Base-by-base conservation (phyloP, 2,113 vertebrate genomes). In the Sylvia atricapilla region DNA sequence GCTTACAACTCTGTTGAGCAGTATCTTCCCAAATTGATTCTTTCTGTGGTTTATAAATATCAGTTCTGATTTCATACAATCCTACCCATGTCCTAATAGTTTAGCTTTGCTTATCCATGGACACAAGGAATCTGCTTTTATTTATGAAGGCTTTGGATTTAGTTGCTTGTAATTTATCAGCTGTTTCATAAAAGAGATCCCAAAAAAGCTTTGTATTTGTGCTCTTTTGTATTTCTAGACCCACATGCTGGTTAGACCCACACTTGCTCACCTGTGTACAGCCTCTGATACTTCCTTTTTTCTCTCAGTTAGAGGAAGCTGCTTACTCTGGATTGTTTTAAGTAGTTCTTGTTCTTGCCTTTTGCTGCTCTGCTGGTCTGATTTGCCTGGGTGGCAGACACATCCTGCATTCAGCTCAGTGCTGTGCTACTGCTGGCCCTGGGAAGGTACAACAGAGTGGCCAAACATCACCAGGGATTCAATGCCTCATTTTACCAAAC, bases 301-400 rank as follows among this genome's bases (percentile, higher is more conserved):
- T 17, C 39, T 72, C 60, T 44, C 39, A 20, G 4, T 67, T 83
- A 79, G 16, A 73, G 16, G 18, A 72, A 91, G 21, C 11, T 44
- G 20, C 41, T 75, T 72, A 35, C 25, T 83, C 44, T 76, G 60
- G 24, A 19, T 81, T 81, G 31, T 77, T 2, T 82, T 44, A 62
- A 64, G 13, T 5, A 1, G 19, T 53, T 67, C 59, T 52, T 0
- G 0, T 13, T 78, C 47, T 56, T 78, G 11, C 15, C 10, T 49
- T 28, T 77, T 58, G 37, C 19, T 46, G 10, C 19, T 79, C 43
- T 84, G 14, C 59, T 52, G 41, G 13, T 43, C 44, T 44, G 43
- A 37, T 74, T 85, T 85, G 39, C 35, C 46, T 0, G 2, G 4
- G 18, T 56, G 78, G 27, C 37, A 77, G n/a, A 62, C 21, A 10